Conservation (phyloP, 2,797 vertebrate species). For the Nyctibius grandis region DNA sequence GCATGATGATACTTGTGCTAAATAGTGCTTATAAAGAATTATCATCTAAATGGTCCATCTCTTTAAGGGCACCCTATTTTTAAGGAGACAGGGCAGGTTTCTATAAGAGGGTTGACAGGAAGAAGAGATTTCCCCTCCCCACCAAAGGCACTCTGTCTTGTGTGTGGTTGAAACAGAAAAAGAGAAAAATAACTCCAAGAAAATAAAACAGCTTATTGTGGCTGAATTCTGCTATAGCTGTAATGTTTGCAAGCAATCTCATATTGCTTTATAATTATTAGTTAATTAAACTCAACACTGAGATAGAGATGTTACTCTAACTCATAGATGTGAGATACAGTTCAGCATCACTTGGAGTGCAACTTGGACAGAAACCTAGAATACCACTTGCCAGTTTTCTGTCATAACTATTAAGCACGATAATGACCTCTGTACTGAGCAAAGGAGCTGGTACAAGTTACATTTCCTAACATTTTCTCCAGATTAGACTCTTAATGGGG, state of each 20-base stretch:
- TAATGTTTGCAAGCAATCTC: neutral
- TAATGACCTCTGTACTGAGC: neutral
- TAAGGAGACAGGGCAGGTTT: neutral
- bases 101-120: neutral
- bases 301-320: neutral
- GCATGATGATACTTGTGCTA: neutral
- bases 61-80: neutral
- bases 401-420: neutral
- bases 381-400: neutral
- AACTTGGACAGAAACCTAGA: neutral
- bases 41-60: neutral
- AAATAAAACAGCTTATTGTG: slow-evolving; percentile 11
- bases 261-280: neutral
- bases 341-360: neutral
- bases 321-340: neutral
- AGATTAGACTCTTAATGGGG: neutral
- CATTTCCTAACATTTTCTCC: neutral
- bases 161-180: slow-evolving; percentile 1
- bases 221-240: neutral
- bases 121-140: neutral
- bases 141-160: neutral
- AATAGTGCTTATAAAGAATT: neutral
- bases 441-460: neutral
- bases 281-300: neutral
- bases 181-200: neutral